A percentile compares a stretch with the other conserved stretches of the same genome.
Conservation (phyloP, 2,888 invertebrate genomes). For the Xestia ashworthii region DNA sequence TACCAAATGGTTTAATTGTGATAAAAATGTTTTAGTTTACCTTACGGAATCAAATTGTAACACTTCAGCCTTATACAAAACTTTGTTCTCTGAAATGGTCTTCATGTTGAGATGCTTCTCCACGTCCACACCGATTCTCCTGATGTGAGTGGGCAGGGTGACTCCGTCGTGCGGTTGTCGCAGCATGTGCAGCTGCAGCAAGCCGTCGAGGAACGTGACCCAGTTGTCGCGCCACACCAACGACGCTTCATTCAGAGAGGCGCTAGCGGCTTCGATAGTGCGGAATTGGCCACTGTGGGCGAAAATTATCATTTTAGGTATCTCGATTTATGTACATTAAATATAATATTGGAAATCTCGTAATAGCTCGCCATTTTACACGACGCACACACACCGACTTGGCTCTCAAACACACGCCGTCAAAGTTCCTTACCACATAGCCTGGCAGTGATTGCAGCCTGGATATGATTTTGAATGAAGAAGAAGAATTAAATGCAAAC, state of each 20-base stretch:
- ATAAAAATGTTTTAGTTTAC: conserved; percentile 15
- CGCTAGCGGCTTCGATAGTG: conserved; percentile 65
- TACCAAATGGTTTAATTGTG: background rate
- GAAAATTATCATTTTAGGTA: background rate
- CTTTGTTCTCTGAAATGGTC: conserved; percentile 6
- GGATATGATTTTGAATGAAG: background rate
- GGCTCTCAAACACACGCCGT: background rate
- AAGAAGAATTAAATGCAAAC: no score
- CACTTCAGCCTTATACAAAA: conserved; percentile 40
- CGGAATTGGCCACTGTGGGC: conserved; percentile 72
- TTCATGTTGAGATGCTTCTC: conserved; percentile 47
- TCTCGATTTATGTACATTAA: background rate
- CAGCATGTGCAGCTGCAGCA: conserved; percentile 92
- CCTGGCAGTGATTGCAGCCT: background rate
- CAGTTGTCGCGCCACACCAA: conserved; percentile 93
- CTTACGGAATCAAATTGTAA: conserved; percentile 37
- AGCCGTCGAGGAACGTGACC: conserved; percentile 95
- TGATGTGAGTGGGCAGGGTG: conserved; percentile 90
- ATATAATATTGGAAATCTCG: background rate
- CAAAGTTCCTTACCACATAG: background rate
- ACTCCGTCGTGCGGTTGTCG: conserved; percentile 90
- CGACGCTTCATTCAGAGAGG: conserved; percentile 71
- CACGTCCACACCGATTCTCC: conserved; percentile 66
- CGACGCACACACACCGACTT: background rate
- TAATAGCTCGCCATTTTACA: background rate